phyloP scores from a whole-genome alignment of 1,140 invertebrate genomes.

The Anastatus disparis region DNA sequence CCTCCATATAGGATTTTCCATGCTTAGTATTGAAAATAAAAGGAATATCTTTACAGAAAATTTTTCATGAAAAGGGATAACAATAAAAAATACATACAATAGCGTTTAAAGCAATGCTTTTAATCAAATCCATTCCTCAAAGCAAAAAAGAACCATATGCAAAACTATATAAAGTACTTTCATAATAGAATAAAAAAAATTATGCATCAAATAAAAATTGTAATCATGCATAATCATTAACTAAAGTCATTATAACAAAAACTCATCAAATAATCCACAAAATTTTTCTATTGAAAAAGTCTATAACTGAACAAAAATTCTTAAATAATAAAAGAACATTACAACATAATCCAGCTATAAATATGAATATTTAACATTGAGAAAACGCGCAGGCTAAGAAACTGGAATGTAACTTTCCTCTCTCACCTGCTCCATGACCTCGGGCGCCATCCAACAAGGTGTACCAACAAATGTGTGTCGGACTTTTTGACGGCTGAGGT shows the following conservation, averaged over 20 bases:
- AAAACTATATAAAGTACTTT: too few species aligned
- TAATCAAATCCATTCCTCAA: not conserved
- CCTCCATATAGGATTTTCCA: constrained; percentile 5
- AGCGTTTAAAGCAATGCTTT: constrained; percentile 1
- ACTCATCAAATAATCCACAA: not conserved
- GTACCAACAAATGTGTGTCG: constrained; percentile 97
- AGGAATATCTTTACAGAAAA: not conserved
- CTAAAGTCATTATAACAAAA: too few species aligned
- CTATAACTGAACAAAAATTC: not conserved
- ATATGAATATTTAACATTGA: constrained; percentile 52
- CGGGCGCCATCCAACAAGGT: constrained; percentile 99
- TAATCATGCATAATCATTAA: constrained; percentile 17
- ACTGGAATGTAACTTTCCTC: constrained; percentile 68
- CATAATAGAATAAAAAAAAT: not conserved
- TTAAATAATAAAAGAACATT: not conserved
- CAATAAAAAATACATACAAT: not conserved
- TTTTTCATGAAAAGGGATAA: not conserved
- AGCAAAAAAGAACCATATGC: not conserved
- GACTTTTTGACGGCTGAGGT: constrained; percentile 94
- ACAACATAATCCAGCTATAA: constrained; percentile 37
- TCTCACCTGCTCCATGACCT: constrained; percentile 97
- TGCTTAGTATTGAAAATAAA: not conserved
- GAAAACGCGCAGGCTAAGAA: constrained; percentile 63
- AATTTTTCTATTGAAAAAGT: not conserved
- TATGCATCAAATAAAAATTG: not conserved